phyloP scores from a whole-genome alignment of 2,888 invertebrate genomes.

The Patella depressa region DNA sequence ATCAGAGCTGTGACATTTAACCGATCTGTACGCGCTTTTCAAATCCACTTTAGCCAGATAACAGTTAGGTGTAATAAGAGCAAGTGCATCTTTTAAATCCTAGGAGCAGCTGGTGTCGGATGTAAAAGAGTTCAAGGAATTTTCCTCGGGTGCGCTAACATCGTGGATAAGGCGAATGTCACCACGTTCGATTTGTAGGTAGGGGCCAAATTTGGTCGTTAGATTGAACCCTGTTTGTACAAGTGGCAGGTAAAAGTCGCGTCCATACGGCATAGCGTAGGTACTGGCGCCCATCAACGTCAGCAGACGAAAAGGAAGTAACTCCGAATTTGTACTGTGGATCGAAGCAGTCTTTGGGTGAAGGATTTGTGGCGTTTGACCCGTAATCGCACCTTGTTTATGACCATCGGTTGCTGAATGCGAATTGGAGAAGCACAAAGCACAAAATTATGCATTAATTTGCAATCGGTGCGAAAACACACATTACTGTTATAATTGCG shows the following conservation, averaged over 20 bases:
- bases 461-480: too few species aligned
- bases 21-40: constrained; percentile 11
- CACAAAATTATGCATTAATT: too few species aligned
- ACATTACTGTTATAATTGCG: too few species aligned
- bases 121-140: constrained; percentile 1
- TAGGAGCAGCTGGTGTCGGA: neutral
- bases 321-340: too few species aligned
- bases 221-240: neutral
- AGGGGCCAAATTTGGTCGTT: neutral
- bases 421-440: too few species aligned
- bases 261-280: neutral
- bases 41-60: constrained; percentile 12
- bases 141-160: neutral
- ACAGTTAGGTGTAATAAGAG: neutral
- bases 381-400: too few species aligned
- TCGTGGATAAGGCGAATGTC: neutral
- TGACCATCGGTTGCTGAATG: too few species aligned
- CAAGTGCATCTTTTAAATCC: constrained; percentile 8
- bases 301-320: too few species aligned
- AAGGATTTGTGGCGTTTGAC: too few species aligned
- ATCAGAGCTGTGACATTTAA: neutral
- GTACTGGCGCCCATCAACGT: too few species aligned
- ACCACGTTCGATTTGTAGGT: neutral
- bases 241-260: neutral
- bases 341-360: too few species aligned